Evolutionary conservation across 2,113 vertebrate genomes (phyloP), one percentile per base, ranked within the genome.

Genomic region (Planiliza haematocheilus): DNA sequence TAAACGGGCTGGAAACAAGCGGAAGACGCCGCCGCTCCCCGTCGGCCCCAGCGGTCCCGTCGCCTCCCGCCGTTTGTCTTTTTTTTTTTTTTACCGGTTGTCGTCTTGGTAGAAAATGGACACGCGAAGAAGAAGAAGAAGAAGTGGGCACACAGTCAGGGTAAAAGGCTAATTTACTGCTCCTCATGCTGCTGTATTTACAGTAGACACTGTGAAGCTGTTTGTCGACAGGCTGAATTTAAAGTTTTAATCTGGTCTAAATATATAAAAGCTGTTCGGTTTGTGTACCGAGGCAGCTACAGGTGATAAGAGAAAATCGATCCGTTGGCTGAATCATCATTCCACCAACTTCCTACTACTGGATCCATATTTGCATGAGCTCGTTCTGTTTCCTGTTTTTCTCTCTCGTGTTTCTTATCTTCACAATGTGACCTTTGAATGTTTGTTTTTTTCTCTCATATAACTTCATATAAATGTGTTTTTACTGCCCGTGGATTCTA

Each of bases 271-370:
- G 5, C 16, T 10, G 49, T 18, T 39, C 11, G 45, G 7, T 7
- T 8, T 12, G n/a, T 53, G 41, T 59, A 9, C 0, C 45, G 55
- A 20, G 37, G 49, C 74, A 70, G 87, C 89, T 46, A 91, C 87
- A 89, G 89, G 87, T 89, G 84, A 89, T 52, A 7, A 20, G 17
- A 69, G 45, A 16, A n/a, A 34, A 77, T 78, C 82, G 81, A 87
- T 74, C 21, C 42, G 20, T 53, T 51, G 2, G 49, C n/a, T 78
- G 81, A 78, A 36, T 70, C 60, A 65, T 72, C 80, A 18, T 36
- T 66, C 10, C 18, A 16, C n/a, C 9, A n/a, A 58, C 69, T 70
- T 71, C 60, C 51, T 53, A 50, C 38, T 11, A 20, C 18, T 20
- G 53, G 18, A 36, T 52, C 8, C 1, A 7, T 7, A 18, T 8